Conservation (phyloP, 2,888 invertebrate genomes). For the Ormyrus nitidulus region DNA sequence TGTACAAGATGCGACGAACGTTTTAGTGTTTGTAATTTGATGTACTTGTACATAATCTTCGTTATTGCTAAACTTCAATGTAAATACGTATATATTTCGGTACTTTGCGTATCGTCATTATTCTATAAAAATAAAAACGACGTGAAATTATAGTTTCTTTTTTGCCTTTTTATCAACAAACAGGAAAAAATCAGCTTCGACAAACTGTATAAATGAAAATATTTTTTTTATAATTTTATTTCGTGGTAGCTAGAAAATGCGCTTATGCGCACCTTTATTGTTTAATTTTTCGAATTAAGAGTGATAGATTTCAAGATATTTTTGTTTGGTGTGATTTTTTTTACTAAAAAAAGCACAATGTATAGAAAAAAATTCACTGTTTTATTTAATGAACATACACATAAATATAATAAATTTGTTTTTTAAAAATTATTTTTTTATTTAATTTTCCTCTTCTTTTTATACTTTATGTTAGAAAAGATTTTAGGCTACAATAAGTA, state of each 20-base stretch:
- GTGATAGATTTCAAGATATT: slow-evolving; percentile 47
- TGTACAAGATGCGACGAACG: slow-evolving; percentile 65
- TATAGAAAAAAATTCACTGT: slow-evolving; percentile 52
- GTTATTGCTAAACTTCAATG: slow-evolving; percentile 70
- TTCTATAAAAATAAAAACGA: slow-evolving; percentile 67
- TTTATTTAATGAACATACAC: slow-evolving; percentile 53
- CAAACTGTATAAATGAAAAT: slow-evolving; percentile 41
- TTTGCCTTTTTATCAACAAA: slow-evolving; percentile 45
- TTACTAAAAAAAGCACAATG: slow-evolving; percentile 47
- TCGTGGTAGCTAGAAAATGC: slow-evolving; percentile 45
- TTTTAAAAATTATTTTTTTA: slow-evolving; percentile 49
- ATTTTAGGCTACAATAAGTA: too few species aligned
- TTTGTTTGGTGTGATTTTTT: slow-evolving; percentile 56
- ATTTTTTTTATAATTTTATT: slow-evolving; percentile 45
- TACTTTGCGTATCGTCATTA: slow-evolving; percentile 71
- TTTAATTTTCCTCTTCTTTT: slow-evolving; percentile 19
- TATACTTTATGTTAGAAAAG: too few species aligned
- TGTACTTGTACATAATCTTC: slow-evolving; percentile 73
- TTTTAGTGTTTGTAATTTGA: slow-evolving; percentile 71
- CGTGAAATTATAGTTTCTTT: slow-evolving; percentile 59
- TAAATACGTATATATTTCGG: slow-evolving; percentile 72
- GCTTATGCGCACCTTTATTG: slow-evolving; percentile 20
- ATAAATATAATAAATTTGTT: slow-evolving; percentile 56
- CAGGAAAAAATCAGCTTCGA: slow-evolving; percentile 40
- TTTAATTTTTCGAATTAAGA: slow-evolving; percentile 46